Percentiles rank a stretch among this genome's conserved stretches.
Conservation (phyloP, 2,113 vertebrate species). For the Lamprologus callipterus region DNA sequence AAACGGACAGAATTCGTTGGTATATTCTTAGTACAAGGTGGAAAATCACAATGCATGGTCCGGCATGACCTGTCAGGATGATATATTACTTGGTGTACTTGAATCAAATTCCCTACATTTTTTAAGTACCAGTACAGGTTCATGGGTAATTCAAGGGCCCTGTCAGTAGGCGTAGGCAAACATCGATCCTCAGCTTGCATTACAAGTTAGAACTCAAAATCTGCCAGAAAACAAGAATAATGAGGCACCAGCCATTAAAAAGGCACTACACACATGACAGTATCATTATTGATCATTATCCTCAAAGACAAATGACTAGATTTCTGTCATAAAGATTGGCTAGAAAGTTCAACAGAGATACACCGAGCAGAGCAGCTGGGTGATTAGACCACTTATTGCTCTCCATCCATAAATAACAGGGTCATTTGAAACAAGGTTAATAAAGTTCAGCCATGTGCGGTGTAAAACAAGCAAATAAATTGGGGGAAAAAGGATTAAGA, state of each 20-base stretch:
- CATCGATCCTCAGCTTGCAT: not conserved
- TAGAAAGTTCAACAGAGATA: not conserved
- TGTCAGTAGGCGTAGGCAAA: not conserved
- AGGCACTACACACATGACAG: not conserved
- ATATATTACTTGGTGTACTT: not conserved
- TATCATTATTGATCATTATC: not conserved
- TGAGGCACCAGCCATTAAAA: not conserved
- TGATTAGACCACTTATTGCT: not conserved
- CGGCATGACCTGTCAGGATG: not conserved
- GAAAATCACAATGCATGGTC: not conserved
- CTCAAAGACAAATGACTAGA: not conserved
- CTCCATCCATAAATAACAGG: not conserved
- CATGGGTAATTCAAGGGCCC: not conserved
- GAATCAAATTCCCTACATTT: not conserved
- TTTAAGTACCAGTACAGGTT: not conserved
- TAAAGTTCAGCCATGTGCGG: not conserved
- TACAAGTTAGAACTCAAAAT: not conserved
- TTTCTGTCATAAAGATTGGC: not conserved
- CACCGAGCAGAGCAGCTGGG: not conserved
- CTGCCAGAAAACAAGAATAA: not conserved
- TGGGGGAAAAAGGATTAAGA: not conserved
- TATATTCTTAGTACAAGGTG: not conserved
- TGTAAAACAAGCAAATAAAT: not conserved
- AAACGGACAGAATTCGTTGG: not conserved
- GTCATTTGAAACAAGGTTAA: not conserved